phyloP scores from a whole-genome alignment of 37 sponge, comb jelly and placozoan genomes.

The Amphimedon queenslandica region DNA sequence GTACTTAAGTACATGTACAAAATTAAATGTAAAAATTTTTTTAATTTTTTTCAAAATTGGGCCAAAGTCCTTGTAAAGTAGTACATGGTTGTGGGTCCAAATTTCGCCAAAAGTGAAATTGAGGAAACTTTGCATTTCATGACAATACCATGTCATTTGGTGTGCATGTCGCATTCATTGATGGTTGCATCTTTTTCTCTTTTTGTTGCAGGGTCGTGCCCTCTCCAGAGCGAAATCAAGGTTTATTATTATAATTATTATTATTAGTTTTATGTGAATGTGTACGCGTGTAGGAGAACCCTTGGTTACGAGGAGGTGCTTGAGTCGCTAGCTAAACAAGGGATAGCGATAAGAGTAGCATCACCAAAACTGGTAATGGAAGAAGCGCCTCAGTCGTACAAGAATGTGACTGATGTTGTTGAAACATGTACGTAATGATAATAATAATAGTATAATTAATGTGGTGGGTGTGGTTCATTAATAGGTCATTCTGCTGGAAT shows the following conservation, averaged over 20 bases:
- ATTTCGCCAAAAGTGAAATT: too few relatives aligned
- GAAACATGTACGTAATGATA: conserved; percentile 73
- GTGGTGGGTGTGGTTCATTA: neutral
- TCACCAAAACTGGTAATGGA: conserved; percentile 99
- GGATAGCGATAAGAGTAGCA: conserved; percentile 95
- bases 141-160: neutral
- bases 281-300: conserved; percentile 60
- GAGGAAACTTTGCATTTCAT: neutral
- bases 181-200: neutral
- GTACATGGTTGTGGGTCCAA: too few relatives aligned
- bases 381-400: conserved; percentile 99
- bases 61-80: too few relatives aligned
- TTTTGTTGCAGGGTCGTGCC: conserved; percentile 50
- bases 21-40: neutral
- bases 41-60: too few relatives aligned
- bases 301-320: conserved; percentile 89
- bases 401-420: conserved; percentile 99
- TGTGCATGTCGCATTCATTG: too few relatives aligned
- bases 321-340: conserved; percentile 66
- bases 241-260: conserved; percentile 18
- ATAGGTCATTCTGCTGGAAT: conserved; percentile 96
- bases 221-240: conserved; percentile 88
- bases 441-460: neutral
- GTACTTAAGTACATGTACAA: conserved; percentile 21
- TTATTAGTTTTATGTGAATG: neutral